These are phyloP conservation scores for Empis livida DNA, from an alignment of 2,888 invertebrate genomes.

Conservation along the genomic window DNA sequence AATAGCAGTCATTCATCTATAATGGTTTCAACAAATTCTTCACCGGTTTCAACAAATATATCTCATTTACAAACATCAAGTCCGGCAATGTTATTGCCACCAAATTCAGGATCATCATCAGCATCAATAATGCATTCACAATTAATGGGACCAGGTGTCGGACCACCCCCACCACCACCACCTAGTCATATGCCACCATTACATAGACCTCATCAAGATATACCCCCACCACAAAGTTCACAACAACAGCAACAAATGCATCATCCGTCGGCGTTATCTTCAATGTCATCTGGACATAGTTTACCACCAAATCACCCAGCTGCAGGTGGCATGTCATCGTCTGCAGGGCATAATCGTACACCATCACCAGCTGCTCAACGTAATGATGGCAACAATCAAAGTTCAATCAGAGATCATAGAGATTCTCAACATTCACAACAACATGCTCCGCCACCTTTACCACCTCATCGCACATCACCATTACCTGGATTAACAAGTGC, in stretches of 20 bases:
- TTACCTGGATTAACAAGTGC: conserved; percentile 25
- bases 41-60: conserved; percentile 15
- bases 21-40: conserved; percentile 17
- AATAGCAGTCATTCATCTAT: conserved; percentile 4
- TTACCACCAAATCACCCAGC: conserved; percentile 10
- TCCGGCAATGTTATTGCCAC: conserved; percentile 38
- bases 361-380: conserved; percentile 31
- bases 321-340: conserved; percentile 4
- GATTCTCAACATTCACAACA: conserved; percentile 16
- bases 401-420: not conserved
- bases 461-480: conserved; percentile 31
- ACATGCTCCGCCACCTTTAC: not conserved
- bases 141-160: conserved; percentile 14
- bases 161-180: conserved; percentile 3
- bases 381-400: conserved; percentile 11
- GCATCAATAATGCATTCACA: conserved; percentile 25
- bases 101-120: conserved; percentile 24
- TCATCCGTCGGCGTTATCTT: conserved; percentile 31
- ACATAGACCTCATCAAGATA: conserved; percentile 34
- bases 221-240: conserved; percentile 18
- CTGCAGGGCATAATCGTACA: conserved; percentile 16
- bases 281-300: conserved; percentile 21
- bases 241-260: conserved; percentile 22
- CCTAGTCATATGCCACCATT: conserved; percentile 24
- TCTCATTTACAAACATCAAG: conserved; percentile 21